Percentiles rank a stretch among this genome's conserved stretches.
Conservation (phyloP, 2,113 vertebrate species). For the Odocoileus virginianus region DNA sequence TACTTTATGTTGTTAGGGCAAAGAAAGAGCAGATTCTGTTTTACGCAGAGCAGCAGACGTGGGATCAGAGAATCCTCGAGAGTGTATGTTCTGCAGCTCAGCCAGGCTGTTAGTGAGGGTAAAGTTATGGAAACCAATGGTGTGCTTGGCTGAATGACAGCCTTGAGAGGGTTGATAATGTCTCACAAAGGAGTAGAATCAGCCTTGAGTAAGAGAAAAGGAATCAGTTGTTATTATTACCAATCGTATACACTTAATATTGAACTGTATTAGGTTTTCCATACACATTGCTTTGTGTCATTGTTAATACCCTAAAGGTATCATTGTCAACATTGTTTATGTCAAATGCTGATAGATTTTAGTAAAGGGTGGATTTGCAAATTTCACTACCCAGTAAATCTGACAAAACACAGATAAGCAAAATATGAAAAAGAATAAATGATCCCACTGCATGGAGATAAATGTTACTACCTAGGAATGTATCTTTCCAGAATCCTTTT, state of each 20-base stretch:
- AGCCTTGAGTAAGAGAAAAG: not conserved
- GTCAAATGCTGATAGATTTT: not conserved
- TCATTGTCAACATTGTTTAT: not conserved
- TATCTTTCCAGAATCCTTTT: not conserved
- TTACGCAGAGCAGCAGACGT: not conserved
- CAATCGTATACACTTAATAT: not conserved
- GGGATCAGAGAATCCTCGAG: not conserved
- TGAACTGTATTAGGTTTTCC: not conserved
- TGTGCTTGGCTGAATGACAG: not conserved
- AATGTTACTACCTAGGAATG: not conserved
- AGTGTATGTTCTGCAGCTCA: rapidly evolving
- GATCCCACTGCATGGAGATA: not conserved
- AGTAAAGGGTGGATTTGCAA: not conserved
- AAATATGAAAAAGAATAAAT: not conserved
- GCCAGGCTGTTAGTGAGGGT: not conserved
- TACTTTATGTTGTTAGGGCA: not conserved
- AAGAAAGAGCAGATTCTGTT: not conserved
- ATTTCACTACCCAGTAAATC: not conserved
- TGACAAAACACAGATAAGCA: not conserved
- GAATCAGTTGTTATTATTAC: not conserved
- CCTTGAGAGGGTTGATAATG: not conserved
- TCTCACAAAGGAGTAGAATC: not conserved
- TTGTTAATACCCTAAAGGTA: not conserved
- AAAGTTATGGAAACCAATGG: not conserved
- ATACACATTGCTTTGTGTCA: not conserved